A percentile compares a stretch with the other conserved stretches of the same genome.
Evolutionary conservation across 2,888 invertebrate species (phyloP).

Genomic region (Odontocolon sp.): DNA sequence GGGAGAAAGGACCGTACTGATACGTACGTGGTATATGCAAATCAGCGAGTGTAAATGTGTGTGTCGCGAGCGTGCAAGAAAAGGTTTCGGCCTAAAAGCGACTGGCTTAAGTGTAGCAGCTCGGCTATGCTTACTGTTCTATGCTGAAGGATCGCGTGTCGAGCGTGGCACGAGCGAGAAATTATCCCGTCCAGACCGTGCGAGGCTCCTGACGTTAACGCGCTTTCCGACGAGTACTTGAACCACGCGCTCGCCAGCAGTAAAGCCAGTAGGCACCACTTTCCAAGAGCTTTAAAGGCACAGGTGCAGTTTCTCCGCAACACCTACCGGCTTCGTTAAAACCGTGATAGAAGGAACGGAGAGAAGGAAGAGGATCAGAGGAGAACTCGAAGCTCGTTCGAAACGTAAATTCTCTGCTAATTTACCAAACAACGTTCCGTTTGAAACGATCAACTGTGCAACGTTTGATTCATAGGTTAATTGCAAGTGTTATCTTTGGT

Average conservation of each 20-base stretch:
- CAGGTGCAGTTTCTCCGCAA: conserved; percentile 27
- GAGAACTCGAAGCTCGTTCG: neutral
- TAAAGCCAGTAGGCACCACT: conserved; percentile 48
- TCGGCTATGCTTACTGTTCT: conserved; percentile 33
- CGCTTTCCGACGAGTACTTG: conserved; percentile 36
- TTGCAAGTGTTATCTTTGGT: too few relatives aligned
- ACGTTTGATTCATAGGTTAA: too few relatives aligned
- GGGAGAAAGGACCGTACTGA: conserved; percentile 18
- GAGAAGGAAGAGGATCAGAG: neutral
- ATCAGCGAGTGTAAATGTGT: conserved; percentile 34
- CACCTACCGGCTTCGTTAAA: conserved; percentile 6
- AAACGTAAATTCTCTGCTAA: neutral
- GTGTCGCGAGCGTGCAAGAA: conserved; percentile 20
- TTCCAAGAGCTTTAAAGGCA: too few relatives aligned
- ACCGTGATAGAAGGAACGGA: conserved; percentile 1
- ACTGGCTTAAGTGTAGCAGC: conserved; percentile 39
- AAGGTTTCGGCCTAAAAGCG: conserved; percentile 47
- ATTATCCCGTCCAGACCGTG: conserved; percentile 69
- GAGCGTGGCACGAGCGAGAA: conserved; percentile 68
- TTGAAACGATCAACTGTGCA: too few relatives aligned
- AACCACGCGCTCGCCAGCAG: conserved; percentile 42
- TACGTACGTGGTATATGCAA: conserved; percentile 49
- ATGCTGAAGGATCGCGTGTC: conserved; percentile 67
- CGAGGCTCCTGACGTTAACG: conserved; percentile 58
- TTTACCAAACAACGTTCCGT: neutral